Conservation (phyloP, 2,797 vertebrate genomes). For the Apodemus agrarius region DNA sequence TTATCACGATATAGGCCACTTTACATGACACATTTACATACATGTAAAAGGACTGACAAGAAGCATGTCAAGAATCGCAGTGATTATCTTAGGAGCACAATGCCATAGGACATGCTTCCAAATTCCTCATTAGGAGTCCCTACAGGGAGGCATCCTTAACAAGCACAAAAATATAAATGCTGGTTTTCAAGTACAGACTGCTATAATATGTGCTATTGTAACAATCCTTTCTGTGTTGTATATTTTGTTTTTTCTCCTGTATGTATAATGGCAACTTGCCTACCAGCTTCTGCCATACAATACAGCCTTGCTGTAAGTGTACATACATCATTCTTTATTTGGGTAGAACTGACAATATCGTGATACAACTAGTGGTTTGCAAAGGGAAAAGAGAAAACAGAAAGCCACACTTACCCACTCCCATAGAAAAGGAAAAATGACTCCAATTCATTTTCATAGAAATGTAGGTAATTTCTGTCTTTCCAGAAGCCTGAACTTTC, state of each 20-base stretch:
- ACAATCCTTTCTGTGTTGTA: background rate
- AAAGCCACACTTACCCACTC: background rate
- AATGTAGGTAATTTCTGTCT: conserved; percentile 68
- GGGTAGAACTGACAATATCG: background rate
- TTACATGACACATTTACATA: background rate
- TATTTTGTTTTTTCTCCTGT: background rate
- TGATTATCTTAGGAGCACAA: background rate
- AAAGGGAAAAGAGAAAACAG: conserved; percentile 52
- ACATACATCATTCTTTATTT: background rate
- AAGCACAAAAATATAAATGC: conserved; percentile 34
- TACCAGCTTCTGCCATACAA: background rate
- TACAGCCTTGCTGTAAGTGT: background rate
- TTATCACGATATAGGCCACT: background rate
- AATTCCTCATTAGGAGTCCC: conserved; percentile 38
- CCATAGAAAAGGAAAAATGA: conserved; percentile 39
- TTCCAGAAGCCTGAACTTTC: conserved; percentile 61
- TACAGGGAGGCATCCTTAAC: background rate
- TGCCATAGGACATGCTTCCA: background rate
- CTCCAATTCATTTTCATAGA: conserved; percentile 52
- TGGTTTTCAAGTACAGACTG: background rate
- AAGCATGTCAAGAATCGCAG: background rate
- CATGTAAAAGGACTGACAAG: background rate
- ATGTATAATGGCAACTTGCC: conserved; percentile 47
- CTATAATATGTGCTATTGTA: conserved; percentile 22
- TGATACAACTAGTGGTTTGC: background rate